Percentiles rank a stretch among this genome's conserved stretches.
These are phyloP conservation scores for Cheilosia impressa DNA, from an alignment of 2,888 invertebrate species.

Conservation along the genomic window DNA sequence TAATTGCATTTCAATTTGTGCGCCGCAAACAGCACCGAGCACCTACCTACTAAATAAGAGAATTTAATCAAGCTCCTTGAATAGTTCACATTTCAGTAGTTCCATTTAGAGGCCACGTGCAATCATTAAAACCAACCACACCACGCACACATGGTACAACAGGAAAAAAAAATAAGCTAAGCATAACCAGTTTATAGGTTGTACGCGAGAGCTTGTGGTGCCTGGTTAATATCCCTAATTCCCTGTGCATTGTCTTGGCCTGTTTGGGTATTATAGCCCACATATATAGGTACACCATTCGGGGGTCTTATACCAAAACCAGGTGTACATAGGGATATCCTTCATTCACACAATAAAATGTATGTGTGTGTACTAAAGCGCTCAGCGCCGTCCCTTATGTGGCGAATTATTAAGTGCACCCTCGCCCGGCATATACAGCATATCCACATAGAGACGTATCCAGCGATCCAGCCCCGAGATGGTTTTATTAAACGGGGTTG, in stretches of 20 bases:
- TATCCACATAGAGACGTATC: conserved; percentile 11
- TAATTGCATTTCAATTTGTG: conserved; percentile 63
- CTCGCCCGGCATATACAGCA: conserved; percentile 16
- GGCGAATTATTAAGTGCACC: conserved; percentile 74
- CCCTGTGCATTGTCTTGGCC: conserved; percentile 68
- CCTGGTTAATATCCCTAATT: conserved; percentile 65
- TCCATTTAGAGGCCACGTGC: conserved; percentile 49
- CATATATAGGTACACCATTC: conserved; percentile 51
- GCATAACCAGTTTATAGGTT: conserved; percentile 49
- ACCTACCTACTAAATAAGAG: conserved; percentile 39
- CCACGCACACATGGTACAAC: conserved; percentile 3
- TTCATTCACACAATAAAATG: conserved; percentile 59
- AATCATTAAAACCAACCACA: conserved; percentile 55
- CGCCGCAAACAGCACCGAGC: neutral
- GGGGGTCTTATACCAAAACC: conserved; percentile 52
- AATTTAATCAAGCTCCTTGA: conserved; percentile 62
- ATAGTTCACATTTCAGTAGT: conserved; percentile 56
- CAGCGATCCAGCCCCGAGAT: conserved; percentile 29
- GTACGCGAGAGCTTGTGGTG: conserved; percentile 52
- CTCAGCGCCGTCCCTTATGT: conserved; percentile 49
- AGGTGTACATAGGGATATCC: conserved; percentile 60
- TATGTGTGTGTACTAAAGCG: conserved; percentile 10
- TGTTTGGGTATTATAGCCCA: conserved; percentile 62
- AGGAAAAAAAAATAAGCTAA: conserved; percentile 11
- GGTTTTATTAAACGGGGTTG: conserved; percentile 64